These are phyloP conservation scores for Lota lota DNA, from an alignment of 2,113 vertebrate species.

Conservation along the genomic window DNA sequence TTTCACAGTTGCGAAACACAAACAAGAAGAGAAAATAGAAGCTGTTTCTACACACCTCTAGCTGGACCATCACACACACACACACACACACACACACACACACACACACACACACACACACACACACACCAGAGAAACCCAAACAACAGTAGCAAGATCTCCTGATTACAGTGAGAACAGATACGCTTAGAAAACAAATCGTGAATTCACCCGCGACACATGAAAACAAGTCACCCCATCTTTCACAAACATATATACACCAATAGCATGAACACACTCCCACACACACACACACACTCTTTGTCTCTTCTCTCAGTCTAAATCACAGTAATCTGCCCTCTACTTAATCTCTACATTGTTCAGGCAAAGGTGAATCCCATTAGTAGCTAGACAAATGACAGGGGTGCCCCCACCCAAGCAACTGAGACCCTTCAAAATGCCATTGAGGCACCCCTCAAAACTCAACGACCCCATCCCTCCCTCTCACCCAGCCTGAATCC, in stretches of 20 bases:
- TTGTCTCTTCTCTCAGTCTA: conserved; percentile 30
- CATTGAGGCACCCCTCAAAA: conserved; percentile 46
- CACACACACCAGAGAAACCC: conserved; percentile 15
- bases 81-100: conserved; percentile 13
- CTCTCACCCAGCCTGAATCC: conserved; percentile 27
- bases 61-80: conserved; percentile 41
- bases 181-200: conserved; percentile 40
- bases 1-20: background rate
- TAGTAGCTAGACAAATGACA: conserved; percentile 60
- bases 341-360: conserved; percentile 55
- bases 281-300: conserved; percentile 18
- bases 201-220: no score
- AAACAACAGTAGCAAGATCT: conserved; percentile 14
- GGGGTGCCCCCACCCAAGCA: conserved; percentile 33
- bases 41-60: conserved; percentile 57
- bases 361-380: conserved; percentile 66
- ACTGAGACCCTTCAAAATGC: conserved; percentile 30
- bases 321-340: conserved; percentile 57
- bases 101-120: conserved; percentile 9
- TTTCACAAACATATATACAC: background rate
- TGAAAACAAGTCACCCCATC: no score
- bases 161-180: conserved; percentile 28
- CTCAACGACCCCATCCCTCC: conserved; percentile 32
- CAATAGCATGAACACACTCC: background rate
- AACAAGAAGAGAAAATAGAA: conserved; percentile 60